These are phyloP conservation scores for Chionomys nivalis DNA, from an alignment of 2,113 vertebrate genomes.

Conservation along the genomic window DNA sequence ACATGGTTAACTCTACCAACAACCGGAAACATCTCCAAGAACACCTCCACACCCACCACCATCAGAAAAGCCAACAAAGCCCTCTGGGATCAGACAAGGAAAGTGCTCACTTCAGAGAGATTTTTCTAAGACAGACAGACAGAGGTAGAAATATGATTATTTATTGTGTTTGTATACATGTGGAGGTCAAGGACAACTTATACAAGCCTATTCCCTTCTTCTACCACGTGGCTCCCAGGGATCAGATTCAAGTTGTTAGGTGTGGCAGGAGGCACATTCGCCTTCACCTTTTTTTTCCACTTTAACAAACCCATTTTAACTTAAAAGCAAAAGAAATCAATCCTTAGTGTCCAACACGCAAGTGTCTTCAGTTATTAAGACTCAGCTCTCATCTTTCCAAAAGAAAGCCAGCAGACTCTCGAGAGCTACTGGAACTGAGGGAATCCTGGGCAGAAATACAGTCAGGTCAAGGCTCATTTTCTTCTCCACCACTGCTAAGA, in stretches of 20 bases:
- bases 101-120: background rate
- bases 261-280: background rate
- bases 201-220: background rate
- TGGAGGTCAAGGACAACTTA: background rate
- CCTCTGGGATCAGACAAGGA: background rate
- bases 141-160: background rate
- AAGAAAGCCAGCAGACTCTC: background rate
- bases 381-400: background rate
- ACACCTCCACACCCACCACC: background rate
- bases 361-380: background rate
- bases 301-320: background rate
- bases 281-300: background rate
- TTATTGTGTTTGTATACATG: background rate
- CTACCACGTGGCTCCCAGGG: background rate
- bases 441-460: background rate
- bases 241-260: background rate
- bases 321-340: background rate
- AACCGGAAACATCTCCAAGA: background rate
- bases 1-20: background rate
- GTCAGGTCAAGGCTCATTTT: accelerated
- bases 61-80: background rate
- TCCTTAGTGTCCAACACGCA: background rate
- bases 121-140: background rate
- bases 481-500: background rate
- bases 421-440: accelerated